These are phyloP conservation scores for Himalopsyche anomala DNA, from an alignment of 2,888 invertebrate genomes.

Conservation along the genomic window DNA sequence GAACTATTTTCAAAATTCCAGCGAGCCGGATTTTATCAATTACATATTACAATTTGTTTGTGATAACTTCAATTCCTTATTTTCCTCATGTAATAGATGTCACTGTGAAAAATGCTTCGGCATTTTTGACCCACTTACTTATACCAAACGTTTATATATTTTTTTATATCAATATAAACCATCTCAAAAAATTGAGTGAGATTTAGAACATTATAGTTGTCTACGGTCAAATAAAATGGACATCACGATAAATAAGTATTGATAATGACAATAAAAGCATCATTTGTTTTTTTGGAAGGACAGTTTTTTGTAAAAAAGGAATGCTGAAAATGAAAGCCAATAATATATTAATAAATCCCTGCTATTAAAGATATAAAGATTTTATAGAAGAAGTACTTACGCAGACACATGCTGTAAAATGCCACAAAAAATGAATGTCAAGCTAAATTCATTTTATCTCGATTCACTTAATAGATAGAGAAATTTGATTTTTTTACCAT, in stretches of 20 bases:
- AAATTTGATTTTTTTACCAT: neutral
- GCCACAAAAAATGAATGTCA: neutral
- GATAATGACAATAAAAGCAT: neutral
- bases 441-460: neutral
- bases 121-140: no score
- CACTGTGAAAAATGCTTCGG: no score
- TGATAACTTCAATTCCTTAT: no score
- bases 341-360: neutral
- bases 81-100: no score
- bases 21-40: no score
- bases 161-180: no score
- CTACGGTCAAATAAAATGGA: neutral
- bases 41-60: no score
- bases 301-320: neutral
- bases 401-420: neutral
- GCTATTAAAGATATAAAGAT: neutral
- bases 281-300: neutral
- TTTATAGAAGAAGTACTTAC: constrained; percentile 26
- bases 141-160: no score
- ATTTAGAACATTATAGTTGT: no score
- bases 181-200: no score
- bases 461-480: neutral
- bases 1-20: no score
- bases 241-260: neutral
- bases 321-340: constrained; percentile 19